These are phyloP conservation scores for Bursaphelenchus okinawaensis DNA, from an alignment of 2,888 invertebrate genomes.

Conservation along the genomic window DNA sequence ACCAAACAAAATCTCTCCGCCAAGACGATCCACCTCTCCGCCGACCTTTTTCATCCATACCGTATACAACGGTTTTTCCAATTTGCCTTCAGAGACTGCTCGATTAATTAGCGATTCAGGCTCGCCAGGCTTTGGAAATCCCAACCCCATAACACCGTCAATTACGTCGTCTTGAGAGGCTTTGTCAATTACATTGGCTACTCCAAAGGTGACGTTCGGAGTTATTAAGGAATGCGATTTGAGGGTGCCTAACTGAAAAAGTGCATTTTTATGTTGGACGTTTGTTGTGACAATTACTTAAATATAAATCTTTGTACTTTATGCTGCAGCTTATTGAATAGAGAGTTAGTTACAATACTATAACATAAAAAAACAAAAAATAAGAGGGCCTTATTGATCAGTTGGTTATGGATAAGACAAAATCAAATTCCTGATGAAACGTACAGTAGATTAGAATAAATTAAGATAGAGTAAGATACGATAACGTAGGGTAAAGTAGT, in stretches of 20 bases:
- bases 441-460: neutral
- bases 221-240: neutral
- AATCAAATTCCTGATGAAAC: too few relatives aligned
- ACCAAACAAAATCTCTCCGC: constrained; percentile 11
- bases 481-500: too few relatives aligned
- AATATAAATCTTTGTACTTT: too few relatives aligned
- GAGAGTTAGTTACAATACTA: too few relatives aligned
- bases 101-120: constrained; percentile 11
- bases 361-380: too few relatives aligned
- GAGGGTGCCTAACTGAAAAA: constrained; percentile 2
- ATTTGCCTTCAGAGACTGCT: neutral
- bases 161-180: constrained; percentile 12
- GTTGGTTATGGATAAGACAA: too few relatives aligned
- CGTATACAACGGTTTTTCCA: constrained; percentile 11
- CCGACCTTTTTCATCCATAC: constrained; percentile 12
- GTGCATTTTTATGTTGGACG: too few relatives aligned
- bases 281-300: too few relatives aligned
- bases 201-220: constrained; percentile 11
- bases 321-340: too few relatives aligned
- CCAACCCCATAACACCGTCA: constrained; percentile 14
- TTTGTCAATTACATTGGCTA: constrained; percentile 3
- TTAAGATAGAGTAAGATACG: neutral
- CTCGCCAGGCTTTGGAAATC: constrained; percentile 1
- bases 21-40: constrained; percentile 9
- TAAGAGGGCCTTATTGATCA: too few relatives aligned